Conservation (phyloP, 2,888 invertebrate species). For the Limnephilus marmoratus region DNA sequence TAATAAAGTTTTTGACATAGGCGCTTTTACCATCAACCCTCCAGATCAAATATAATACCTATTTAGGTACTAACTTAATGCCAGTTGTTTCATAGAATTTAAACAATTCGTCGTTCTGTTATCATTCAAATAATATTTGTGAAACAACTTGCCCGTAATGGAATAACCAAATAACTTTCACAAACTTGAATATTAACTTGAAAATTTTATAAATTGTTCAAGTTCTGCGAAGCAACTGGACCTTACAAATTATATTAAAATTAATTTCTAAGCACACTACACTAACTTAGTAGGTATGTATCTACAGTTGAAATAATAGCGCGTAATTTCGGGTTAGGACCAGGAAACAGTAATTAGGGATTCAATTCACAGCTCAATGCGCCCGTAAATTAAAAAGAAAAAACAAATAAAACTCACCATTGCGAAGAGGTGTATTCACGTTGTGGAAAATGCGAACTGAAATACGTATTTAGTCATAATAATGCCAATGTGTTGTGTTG, state of each 20-base stretch:
- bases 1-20: background rate
- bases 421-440: constrained; percentile 3
- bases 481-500: background rate
- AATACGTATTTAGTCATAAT: background rate
- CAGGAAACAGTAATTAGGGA: background rate
- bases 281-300: background rate
- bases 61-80: no score
- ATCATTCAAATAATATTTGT: no score
- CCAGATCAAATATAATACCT: no score
- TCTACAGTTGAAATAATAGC: background rate
- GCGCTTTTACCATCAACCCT: background rate
- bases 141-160: no score
- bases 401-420: constrained; percentile 10
- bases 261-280: no score
- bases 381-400: background rate
- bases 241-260: no score
- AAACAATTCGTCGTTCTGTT: no score
- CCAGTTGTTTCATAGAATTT: no score
- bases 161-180: no score
- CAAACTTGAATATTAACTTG: no score
- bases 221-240: no score
- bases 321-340: background rate
- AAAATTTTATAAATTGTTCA: no score
- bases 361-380: background rate
- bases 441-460: constrained; percentile 9